These are phyloP conservation scores for Pseudocheirus occidentalis DNA, from an alignment of 2,797 vertebrate species.

Conservation along the genomic window DNA sequence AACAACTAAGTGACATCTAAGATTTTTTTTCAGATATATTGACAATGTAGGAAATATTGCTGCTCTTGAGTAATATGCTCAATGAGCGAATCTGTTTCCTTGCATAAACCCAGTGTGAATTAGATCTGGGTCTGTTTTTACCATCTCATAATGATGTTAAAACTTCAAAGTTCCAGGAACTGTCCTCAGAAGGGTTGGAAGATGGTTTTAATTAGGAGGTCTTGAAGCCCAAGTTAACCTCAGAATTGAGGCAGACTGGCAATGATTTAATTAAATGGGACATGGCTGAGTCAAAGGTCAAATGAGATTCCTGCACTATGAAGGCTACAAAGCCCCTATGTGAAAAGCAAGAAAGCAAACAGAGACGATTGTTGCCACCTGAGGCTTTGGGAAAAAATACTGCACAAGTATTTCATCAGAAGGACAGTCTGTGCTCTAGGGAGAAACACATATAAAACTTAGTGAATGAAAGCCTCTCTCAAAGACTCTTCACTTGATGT, in stretches of 20 bases:
- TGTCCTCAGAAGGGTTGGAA: conserved; percentile 17
- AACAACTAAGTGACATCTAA: not conserved
- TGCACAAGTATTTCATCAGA: not conserved
- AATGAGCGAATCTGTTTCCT: not conserved
- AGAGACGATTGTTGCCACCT: conserved; percentile 41
- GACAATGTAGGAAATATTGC: not conserved
- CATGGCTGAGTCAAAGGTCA: conserved; percentile 40
- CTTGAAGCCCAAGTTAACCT: conserved; percentile 24
- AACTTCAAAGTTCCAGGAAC: not conserved
- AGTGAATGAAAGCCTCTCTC: not conserved
- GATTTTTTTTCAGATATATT: not conserved
- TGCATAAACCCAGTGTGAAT: not conserved
- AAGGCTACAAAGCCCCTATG: conserved; percentile 20
- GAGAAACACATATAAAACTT: not conserved
- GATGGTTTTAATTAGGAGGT: conserved; percentile 50
- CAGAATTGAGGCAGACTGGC: conserved; percentile 20
- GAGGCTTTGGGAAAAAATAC: conserved; percentile 30
- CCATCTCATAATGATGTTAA: not conserved
- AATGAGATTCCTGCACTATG: conserved; percentile 9
- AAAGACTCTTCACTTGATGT: not conserved
- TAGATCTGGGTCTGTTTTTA: not conserved
- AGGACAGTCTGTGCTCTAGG: not conserved
- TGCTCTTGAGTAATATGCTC: not conserved
- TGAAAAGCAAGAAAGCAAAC: conserved; percentile 24
- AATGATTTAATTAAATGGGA: conserved; percentile 57